Conservation (phyloP, 2,888 invertebrate genomes). For the Cabera pusaria region DNA sequence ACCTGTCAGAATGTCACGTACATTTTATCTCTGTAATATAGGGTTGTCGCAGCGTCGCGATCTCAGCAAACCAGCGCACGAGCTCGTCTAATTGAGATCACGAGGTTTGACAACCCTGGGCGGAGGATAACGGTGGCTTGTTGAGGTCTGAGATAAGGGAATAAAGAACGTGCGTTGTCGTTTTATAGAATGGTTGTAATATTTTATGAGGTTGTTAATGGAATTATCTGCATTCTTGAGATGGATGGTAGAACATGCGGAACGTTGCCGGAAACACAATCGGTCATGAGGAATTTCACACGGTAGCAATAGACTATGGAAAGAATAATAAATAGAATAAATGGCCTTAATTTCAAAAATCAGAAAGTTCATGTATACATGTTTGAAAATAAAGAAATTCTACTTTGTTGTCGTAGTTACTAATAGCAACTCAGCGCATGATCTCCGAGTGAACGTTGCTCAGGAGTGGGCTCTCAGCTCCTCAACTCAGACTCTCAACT, state of each 20-base stretch:
- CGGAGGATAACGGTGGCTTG: constrained; percentile 54
- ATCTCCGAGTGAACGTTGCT: constrained; percentile 2
- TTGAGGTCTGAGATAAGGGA: constrained; percentile 36
- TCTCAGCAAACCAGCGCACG: constrained; percentile 44
- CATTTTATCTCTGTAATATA: constrained; percentile 40
- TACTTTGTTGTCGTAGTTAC: too few relatives aligned
- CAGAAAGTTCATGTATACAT: too few relatives aligned
- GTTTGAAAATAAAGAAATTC: too few relatives aligned
- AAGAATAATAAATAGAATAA: too few relatives aligned
- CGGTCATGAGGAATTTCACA: too few relatives aligned
- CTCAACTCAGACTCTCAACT: constrained; percentile 35
- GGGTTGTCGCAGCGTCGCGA: constrained; percentile 37
- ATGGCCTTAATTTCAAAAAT: too few relatives aligned
- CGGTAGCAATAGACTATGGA: too few relatives aligned
- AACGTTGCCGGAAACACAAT: too few relatives aligned
- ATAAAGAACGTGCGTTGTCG: constrained; percentile 34
- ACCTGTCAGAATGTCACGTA: constrained; percentile 39
- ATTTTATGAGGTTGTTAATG: constrained; percentile 24
- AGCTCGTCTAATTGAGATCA: constrained; percentile 55
- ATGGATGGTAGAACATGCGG: constrained; percentile 16
- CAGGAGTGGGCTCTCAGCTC: constrained; percentile 25
- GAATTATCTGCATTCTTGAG: constrained; percentile 29
- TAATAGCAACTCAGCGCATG: neutral
- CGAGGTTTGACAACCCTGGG: constrained; percentile 47
- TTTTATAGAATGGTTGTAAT: constrained; percentile 33